phyloP scores from a whole-genome alignment of 1,140 invertebrate genomes.

The Protaetia brevitarsis region DNA sequence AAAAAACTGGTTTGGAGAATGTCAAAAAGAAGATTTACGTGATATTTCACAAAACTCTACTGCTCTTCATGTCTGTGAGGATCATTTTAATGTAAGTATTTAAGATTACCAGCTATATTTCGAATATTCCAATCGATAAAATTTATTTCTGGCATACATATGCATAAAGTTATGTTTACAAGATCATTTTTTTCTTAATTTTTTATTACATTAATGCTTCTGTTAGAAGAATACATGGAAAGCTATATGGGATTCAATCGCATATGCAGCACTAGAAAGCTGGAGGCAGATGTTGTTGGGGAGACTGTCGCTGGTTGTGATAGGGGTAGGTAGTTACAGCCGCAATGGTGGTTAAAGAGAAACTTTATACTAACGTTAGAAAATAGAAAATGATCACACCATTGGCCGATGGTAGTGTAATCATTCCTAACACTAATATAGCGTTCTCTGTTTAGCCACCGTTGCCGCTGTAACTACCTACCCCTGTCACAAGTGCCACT shows the following conservation, averaged over 20 bases:
- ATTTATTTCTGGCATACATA: background rate
- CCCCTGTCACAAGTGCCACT: no score
- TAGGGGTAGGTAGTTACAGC: no score
- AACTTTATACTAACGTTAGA: no score
- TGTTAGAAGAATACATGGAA: constrained; percentile 45
- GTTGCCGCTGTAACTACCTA: no score
- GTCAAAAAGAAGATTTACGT: background rate
- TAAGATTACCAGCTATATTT: background rate
- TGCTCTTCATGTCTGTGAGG: background rate
- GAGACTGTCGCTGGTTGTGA: constrained; percentile 44
- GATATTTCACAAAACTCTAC: background rate
- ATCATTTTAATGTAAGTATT: background rate
- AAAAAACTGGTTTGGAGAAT: background rate
- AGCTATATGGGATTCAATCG: constrained; percentile 43
- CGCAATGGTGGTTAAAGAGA: constrained; percentile 36
- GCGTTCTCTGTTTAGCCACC: no score
- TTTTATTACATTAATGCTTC: no score
- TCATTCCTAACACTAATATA: no score
- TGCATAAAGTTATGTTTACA: no score
- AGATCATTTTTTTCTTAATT: no score
- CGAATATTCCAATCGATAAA: background rate
- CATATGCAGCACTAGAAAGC: constrained; percentile 38
- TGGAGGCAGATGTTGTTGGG: constrained; percentile 41
- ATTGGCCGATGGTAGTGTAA: no score
- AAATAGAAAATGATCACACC: no score